phyloP scores from a whole-genome alignment of 37 sponge, comb jelly and placozoan species.

The Spongilla lacustris region DNA sequence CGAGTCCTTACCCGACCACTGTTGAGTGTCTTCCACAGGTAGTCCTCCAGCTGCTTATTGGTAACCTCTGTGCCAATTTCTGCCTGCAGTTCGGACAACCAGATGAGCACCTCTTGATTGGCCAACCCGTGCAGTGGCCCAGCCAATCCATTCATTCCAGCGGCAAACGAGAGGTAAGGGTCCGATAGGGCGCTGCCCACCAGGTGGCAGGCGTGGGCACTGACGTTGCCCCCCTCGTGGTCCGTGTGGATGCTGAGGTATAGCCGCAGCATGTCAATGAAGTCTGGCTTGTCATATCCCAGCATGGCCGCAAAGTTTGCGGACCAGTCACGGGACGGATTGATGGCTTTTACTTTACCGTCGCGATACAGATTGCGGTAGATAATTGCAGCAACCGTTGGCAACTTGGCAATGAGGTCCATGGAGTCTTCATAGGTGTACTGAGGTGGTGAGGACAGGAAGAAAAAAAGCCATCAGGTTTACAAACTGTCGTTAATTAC shows the following conservation, averaged over 20 bases:
- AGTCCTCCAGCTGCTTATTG: conserved; percentile 83
- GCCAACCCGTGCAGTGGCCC: conserved; percentile 96
- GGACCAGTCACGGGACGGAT: conserved; percentile 88
- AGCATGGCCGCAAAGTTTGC: conserved; percentile 97
- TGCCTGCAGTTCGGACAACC: conserved; percentile 82
- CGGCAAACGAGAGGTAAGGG: conserved; percentile 97
- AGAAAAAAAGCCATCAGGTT: too few relatives aligned
- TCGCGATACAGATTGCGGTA: conserved; percentile 87
- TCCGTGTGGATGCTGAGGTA: conserved; percentile 98
- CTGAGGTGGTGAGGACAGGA: conserved; percentile 25
- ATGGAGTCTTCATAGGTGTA: conserved; percentile 92
- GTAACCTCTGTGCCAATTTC: conserved; percentile 84
- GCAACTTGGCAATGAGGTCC: conserved; percentile 98
- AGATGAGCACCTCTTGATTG: conserved; percentile 93
- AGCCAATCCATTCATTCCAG: conserved; percentile 96
- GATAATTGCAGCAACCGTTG: conserved; percentile 90
- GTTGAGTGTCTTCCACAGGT: conserved; percentile 92
- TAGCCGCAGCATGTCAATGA: conserved; percentile 89
- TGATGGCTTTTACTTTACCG: conserved; percentile 86
- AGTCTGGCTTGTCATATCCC: conserved; percentile 73
- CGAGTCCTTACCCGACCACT: conserved; percentile 77
- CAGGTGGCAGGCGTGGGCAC: conserved; percentile 95
- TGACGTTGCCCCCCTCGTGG: conserved; percentile 99
- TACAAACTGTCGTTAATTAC: too few relatives aligned
- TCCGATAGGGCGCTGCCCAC: conserved; percentile 97